Percentiles rank a stretch among this genome's conserved stretches.
Conservation (phyloP, 2,888 invertebrate species). For the Andrena haemorrhoa region DNA sequence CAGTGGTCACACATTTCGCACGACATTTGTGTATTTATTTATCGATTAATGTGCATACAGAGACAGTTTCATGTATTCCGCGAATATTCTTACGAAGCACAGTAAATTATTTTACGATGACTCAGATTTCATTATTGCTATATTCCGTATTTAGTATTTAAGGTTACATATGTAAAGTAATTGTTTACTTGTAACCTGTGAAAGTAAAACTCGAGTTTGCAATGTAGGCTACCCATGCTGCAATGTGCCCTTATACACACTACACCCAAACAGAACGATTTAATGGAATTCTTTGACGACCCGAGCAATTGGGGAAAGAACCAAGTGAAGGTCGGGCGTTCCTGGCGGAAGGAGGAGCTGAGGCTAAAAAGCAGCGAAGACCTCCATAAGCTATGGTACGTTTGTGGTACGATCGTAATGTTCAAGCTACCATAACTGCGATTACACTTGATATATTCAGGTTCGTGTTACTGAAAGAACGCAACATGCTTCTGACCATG, state of each 20-base stretch:
- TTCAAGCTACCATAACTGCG: background rate
- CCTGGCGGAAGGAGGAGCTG: conserved; percentile 96
- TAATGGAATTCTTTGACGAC: conserved; percentile 96
- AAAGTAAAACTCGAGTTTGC: background rate
- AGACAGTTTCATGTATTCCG: background rate
- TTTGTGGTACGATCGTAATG: background rate
- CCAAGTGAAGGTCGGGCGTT: conserved; percentile 92
- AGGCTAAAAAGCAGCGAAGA: conserved; percentile 97
- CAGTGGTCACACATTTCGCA: background rate
- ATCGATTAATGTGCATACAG: background rate
- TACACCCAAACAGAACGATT: conserved; percentile 84
- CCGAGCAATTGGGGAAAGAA: conserved; percentile 93
- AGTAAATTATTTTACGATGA: background rate
- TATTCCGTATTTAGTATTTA: background rate
- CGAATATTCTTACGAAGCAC: background rate
- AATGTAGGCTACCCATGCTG: conserved; percentile 44
- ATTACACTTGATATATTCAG: conserved; percentile 81
- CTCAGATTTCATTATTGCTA: background rate
- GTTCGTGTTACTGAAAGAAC: conserved; percentile 96
- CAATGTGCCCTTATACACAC: conserved; percentile 77
- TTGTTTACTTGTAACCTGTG: background rate
- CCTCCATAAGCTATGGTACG: conserved; percentile 97
- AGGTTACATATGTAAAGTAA: background rate
- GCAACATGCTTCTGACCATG: conserved; percentile 99
- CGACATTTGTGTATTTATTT: background rate